Percentiles rank a stretch among this genome's conserved stretches.
These are phyloP conservation scores for Dipodomys ordii DNA, from an alignment of 2,113 vertebrate species.

Conservation along the genomic window DNA sequence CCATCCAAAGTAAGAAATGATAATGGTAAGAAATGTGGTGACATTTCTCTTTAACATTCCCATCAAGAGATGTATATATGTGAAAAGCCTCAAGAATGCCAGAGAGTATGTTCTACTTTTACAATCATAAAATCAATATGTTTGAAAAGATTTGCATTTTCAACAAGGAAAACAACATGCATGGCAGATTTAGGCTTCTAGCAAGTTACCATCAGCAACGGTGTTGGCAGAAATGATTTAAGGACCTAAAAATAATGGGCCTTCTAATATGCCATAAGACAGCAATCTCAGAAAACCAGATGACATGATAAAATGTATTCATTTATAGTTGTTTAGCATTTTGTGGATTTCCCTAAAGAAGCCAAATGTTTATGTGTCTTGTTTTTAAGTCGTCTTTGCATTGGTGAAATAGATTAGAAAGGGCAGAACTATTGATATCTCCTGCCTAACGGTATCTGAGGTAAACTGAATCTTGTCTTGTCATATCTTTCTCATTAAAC, in stretches of 20 bases:
- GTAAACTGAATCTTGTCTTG: constrained; percentile 53
- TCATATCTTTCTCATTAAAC: constrained; percentile 60
- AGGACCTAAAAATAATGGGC: constrained; percentile 38
- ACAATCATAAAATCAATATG: constrained; percentile 56
- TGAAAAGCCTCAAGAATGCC: constrained; percentile 54
- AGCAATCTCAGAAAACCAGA: constrained; percentile 54
- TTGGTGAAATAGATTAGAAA: constrained; percentile 56
- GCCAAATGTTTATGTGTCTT: constrained; percentile 44
- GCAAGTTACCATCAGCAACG: constrained; percentile 53
- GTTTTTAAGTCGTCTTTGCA: constrained; percentile 54
- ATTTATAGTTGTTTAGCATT: constrained; percentile 63
- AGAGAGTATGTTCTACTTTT: constrained; percentile 55
- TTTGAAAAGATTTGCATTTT: constrained; percentile 75
- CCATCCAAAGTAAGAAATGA: constrained; percentile 61
- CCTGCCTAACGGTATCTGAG: constrained; percentile 52
- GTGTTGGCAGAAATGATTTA: constrained; percentile 67
- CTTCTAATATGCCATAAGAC: constrained; percentile 46
- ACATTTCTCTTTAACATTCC: constrained; percentile 69
- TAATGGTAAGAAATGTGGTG: constrained; percentile 55
- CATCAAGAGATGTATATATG: constrained; percentile 1
- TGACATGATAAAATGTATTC: constrained; percentile 54
- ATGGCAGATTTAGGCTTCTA: constrained; percentile 58
- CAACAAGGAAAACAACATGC: constrained; percentile 44
- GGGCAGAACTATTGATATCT: constrained; percentile 28
- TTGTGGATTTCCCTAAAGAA: constrained; percentile 18